phyloP scores from a whole-genome alignment of 2,113 vertebrate species.

The Furnarius figulus region DNA sequence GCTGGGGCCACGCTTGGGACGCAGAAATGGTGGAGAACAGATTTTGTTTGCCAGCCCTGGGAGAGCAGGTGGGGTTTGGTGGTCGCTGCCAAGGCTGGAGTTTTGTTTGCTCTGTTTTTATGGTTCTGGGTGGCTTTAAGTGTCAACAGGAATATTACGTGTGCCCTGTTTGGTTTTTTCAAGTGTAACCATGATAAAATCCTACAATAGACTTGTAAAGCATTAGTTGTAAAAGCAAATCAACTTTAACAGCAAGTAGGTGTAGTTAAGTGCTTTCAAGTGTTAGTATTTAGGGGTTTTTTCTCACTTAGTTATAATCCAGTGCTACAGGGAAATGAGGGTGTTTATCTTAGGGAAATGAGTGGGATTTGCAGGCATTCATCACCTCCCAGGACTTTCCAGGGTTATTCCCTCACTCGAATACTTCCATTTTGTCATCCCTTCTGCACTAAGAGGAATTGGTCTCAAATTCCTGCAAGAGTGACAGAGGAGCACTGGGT shows the following conservation, averaged over 20 bases:
- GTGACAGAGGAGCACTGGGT: rapidly evolving
- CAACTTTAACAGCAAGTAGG: background rate
- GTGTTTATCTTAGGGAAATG: conserved; percentile 41
- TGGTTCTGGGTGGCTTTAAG: background rate
- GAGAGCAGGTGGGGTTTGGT: background rate
- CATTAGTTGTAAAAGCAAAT: conserved; percentile 20
- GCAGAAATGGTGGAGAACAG: background rate
- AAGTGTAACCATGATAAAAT: background rate
- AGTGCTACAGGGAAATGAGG: background rate
- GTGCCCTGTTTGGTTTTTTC: background rate
- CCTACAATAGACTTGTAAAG: background rate
- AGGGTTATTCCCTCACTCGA: background rate
- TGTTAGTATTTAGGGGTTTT: background rate
- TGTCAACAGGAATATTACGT: background rate
- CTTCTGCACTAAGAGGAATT: background rate
- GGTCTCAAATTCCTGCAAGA: background rate
- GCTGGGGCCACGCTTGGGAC: rapidly evolving
- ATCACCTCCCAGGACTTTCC: background rate
- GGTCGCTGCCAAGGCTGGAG: background rate
- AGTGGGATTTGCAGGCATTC: conserved; percentile 35
- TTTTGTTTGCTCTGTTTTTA: background rate
- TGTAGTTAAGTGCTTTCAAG: background rate
- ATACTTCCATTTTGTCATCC: background rate
- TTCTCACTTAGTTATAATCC: background rate
- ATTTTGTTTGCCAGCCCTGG: background rate